phyloP scores from a whole-genome alignment of 2,113 vertebrate species.

The Melanotaenia duboulayi region DNA sequence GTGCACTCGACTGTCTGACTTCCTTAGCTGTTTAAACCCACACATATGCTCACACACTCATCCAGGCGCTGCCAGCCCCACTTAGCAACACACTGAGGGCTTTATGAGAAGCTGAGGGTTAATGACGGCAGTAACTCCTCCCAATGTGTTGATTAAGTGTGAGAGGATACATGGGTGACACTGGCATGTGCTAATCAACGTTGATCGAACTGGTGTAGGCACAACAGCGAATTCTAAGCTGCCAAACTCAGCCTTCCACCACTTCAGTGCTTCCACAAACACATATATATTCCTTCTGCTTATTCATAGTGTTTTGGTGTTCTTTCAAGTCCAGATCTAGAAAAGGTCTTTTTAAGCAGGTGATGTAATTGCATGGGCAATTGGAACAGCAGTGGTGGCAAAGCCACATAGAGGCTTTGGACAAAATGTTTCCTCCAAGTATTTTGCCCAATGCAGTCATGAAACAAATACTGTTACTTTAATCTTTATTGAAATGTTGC shows the following conservation, averaged over 20 bases:
- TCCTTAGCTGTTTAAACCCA: conserved; percentile 35
- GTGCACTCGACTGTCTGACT: conserved; percentile 28
- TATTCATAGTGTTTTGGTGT: conserved; percentile 52
- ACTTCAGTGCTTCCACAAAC: conserved; percentile 37
- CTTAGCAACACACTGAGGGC: conserved; percentile 54
- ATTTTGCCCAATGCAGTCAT: conserved; percentile 16
- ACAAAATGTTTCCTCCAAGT: conserved; percentile 7
- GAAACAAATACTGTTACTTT: neutral
- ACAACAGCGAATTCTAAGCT: conserved; percentile 6
- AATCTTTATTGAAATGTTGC: neutral
- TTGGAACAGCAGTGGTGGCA: conserved; percentile 26
- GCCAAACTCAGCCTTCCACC: conserved; percentile 27
- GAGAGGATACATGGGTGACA: conserved; percentile 54
- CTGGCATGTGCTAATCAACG: conserved; percentile 58
- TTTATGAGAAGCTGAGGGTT: conserved; percentile 54
- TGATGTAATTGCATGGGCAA: conserved; percentile 56
- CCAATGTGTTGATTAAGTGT: conserved; percentile 64
- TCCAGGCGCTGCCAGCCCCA: conserved; percentile 48
- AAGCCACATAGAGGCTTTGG: conserved; percentile 11
- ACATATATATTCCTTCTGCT: conserved; percentile 37
- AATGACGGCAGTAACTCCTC: conserved; percentile 61
- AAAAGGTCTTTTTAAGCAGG: conserved; percentile 25
- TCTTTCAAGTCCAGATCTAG: conserved; percentile 34
- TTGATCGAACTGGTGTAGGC: conserved; percentile 39
- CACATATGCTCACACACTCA: conserved; percentile 15